These are phyloP conservation scores for Agrotis segetum DNA, from an alignment of 2,888 invertebrate species.

Conservation along the genomic window DNA sequence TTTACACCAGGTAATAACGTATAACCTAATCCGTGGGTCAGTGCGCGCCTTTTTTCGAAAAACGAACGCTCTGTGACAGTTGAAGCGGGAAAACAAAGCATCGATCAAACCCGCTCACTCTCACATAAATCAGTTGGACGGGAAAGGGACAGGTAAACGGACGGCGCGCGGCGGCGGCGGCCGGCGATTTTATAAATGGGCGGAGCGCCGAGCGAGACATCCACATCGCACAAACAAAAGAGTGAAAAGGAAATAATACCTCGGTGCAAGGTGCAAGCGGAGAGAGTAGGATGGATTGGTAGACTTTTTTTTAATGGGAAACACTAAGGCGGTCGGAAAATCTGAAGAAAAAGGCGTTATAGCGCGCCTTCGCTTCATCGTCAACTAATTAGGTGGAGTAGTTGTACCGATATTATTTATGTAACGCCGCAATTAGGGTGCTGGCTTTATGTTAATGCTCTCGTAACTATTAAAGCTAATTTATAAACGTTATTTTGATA, in stretches of 20 bases:
- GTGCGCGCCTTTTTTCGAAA: conserved; percentile 81
- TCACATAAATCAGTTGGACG: conserved; percentile 89
- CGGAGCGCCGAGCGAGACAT: conserved; percentile 88
- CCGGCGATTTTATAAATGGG: conserved; percentile 91
- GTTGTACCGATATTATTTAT: conserved; percentile 72
- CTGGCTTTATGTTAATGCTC: conserved; percentile 68
- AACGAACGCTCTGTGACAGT: conserved; percentile 78
- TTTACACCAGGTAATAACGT: conserved; percentile 82
- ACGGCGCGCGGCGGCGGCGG: conserved; percentile 74
- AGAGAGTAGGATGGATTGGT: conserved; percentile 79
- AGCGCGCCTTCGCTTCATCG: conserved; percentile 64
- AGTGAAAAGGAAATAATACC: conserved; percentile 88
- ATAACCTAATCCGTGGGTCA: conserved; percentile 76
- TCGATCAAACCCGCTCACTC: conserved; percentile 90
- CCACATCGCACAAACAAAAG: conserved; percentile 88
- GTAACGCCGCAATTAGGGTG: conserved; percentile 69
- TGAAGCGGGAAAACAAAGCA: conserved; percentile 88
- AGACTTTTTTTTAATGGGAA: conserved; percentile 79
- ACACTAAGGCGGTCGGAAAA: conserved; percentile 86
- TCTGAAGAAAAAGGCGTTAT: conserved; percentile 82
- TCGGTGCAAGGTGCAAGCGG: conserved; percentile 86
- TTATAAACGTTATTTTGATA: conserved; percentile 61
- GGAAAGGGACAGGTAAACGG: conserved; percentile 90
- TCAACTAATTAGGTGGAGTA: conserved; percentile 71
- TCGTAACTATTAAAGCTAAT: conserved; percentile 63